phyloP scores from a whole-genome alignment of 2,888 invertebrate genomes.

The Meta bourneti region DNA sequence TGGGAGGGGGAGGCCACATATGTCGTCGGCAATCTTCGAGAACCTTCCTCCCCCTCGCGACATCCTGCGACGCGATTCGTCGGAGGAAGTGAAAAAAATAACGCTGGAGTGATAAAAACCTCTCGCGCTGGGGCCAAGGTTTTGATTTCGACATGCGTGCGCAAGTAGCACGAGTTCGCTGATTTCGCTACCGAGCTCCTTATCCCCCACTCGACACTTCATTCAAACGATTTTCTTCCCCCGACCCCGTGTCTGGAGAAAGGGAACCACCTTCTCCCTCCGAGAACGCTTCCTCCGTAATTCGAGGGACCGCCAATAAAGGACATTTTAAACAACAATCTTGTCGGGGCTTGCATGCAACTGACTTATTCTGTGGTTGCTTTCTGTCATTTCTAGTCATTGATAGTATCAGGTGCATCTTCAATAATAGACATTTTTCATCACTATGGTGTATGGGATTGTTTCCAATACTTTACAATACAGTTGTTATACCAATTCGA shows the following conservation, averaged over 20 bases:
- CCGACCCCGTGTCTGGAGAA: slow-evolving; percentile 19
- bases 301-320: slow-evolving; percentile 33
- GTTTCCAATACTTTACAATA: no score
- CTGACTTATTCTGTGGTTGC: no score
- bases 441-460: no score
- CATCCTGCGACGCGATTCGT: slow-evolving; percentile 70
- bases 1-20: slow-evolving; percentile 46
- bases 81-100: slow-evolving; percentile 23
- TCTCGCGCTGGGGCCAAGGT: slow-evolving; percentile 38
- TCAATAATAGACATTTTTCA: no score
- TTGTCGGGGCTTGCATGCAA: no score
- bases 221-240: slow-evolving; percentile 66
- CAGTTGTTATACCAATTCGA: no score
- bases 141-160: slow-evolving; percentile 69
- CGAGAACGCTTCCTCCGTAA: neutral
- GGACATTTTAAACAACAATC: neutral
- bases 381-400: no score
- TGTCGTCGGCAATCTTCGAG: slow-evolving; percentile 72
- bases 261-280: slow-evolving; percentile 1
- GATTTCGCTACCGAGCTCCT: slow-evolving; percentile 26
- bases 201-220: slow-evolving; percentile 48
- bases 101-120: slow-evolving; percentile 48
- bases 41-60: slow-evolving; percentile 30
- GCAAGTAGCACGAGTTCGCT: slow-evolving; percentile 52
- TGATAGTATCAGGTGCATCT: no score